phyloP scores from a whole-genome alignment of 1,140 invertebrate species.

The Ridgeia piscesae region DNA sequence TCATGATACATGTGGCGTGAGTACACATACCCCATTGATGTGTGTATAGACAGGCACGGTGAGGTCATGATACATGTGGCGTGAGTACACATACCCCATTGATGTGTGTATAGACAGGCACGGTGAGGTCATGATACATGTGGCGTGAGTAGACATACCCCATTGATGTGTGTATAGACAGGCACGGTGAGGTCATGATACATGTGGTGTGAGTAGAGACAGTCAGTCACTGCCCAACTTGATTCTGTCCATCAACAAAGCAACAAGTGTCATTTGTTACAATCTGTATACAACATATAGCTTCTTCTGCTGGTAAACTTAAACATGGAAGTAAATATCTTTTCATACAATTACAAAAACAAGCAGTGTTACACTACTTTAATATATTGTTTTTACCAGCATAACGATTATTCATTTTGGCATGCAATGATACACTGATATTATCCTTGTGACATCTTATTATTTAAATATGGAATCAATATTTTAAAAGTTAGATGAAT shows the following conservation, averaged over 20 bases:
- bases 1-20: no score
- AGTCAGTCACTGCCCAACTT: not conserved
- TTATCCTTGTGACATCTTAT: not conserved
- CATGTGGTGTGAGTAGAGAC: constrained; percentile 21
- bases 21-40: no score
- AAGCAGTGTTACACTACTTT: not conserved
- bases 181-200: constrained; percentile 69
- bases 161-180: constrained; percentile 94
- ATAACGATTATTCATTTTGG: not conserved
- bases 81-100: no score
- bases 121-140: not conserved
- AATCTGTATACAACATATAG: not conserved
- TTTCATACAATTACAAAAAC: not conserved
- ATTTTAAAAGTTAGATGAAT: not conserved
- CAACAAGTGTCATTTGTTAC: not conserved
- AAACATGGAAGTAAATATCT: no score
- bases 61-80: no score
- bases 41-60: no score
- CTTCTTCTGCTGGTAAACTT: not conserved
- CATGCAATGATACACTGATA: not conserved
- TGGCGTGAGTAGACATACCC: constrained; percentile 60
- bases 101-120: not conserved
- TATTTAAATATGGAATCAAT: not conserved
- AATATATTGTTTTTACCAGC: not conserved
- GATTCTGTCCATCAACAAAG: constrained; percentile 14